Conservation (phyloP, 2,797 vertebrate genomes). For the Poeciliopsis paucimaculata region DNA sequence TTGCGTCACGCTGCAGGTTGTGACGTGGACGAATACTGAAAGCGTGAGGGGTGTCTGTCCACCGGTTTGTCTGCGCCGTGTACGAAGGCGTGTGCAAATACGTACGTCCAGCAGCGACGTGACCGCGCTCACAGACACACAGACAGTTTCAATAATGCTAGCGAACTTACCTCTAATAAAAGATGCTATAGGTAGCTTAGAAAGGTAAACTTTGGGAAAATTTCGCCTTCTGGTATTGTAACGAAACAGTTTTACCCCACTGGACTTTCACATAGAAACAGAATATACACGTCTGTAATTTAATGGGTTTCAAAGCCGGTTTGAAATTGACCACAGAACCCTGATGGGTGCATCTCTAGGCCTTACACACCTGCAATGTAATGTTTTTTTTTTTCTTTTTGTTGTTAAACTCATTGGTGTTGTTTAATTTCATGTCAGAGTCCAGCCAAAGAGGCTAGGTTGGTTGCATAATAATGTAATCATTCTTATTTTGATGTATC, state of each 20-base stretch:
- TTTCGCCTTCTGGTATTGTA: not conserved
- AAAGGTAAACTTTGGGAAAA: not conserved
- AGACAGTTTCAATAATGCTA: not conserved
- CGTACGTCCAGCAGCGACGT: no score
- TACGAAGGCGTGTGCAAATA: no score
- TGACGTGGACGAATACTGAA: no score
- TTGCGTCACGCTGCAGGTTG: no score
- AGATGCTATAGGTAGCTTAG: not conserved
- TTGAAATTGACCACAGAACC: not conserved
- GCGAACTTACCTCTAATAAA: not conserved
- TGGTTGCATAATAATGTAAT: slow-evolving; percentile 38
- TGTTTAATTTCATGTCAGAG: slow-evolving; percentile 57
- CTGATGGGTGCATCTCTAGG: not conserved
- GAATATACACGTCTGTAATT: not conserved
- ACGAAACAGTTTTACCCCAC: no score
- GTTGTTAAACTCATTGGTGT: slow-evolving; percentile 61
- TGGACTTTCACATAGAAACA: not conserved
- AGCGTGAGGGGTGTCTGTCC: no score
- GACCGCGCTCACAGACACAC: not conserved
- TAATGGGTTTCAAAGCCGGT: no score
- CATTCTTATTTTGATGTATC: slow-evolving; percentile 4
- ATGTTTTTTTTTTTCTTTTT: not conserved
- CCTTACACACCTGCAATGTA: not conserved
- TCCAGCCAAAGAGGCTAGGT: slow-evolving; percentile 71
- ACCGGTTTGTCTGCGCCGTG: no score